Evolutionary conservation across 2,113 vertebrate species (phyloP).

Genomic region (Odontophorus gujanensis): DNA sequence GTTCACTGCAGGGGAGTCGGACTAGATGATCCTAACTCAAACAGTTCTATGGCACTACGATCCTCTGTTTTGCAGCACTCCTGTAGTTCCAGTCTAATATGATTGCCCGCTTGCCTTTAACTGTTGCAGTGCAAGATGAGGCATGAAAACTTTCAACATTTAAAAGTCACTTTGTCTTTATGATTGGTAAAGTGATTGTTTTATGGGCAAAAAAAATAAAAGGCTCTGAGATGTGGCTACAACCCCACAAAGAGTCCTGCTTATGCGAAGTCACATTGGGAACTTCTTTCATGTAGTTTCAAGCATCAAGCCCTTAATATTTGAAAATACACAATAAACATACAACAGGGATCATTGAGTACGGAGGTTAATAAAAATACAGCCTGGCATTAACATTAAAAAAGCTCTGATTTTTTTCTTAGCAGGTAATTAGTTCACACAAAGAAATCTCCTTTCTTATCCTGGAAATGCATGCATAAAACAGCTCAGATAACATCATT

Average conservation of each 20-base stretch:
- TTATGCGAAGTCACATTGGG: background rate
- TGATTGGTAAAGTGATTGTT: background rate
- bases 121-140: background rate
- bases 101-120: background rate
- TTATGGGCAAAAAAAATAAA: background rate
- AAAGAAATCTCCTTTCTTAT: conserved; percentile 59
- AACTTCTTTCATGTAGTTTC: background rate
- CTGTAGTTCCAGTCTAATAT: background rate
- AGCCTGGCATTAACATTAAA: conserved; percentile 40
- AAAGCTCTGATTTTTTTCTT: conserved; percentile 45
- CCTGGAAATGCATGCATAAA: conserved; percentile 54
- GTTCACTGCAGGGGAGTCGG: too few relatives aligned
- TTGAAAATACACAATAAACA: conserved; percentile 28
- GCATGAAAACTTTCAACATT: background rate
- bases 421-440: conserved; percentile 64
- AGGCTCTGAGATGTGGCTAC: background rate
- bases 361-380: conserved; percentile 39
- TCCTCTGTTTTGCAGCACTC: background rate
- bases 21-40: too few relatives aligned
- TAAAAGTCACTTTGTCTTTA: background rate
- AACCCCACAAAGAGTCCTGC: background rate
- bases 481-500: conserved; percentile 60
- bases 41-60: too few relatives aligned
- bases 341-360: background rate
- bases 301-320: conserved; percentile 1